Evolutionary conservation across 2,113 vertebrate genomes (phyloP), one percentile per base, ranked within the genome.

Genomic region (Cryptotis parvus): DNA sequence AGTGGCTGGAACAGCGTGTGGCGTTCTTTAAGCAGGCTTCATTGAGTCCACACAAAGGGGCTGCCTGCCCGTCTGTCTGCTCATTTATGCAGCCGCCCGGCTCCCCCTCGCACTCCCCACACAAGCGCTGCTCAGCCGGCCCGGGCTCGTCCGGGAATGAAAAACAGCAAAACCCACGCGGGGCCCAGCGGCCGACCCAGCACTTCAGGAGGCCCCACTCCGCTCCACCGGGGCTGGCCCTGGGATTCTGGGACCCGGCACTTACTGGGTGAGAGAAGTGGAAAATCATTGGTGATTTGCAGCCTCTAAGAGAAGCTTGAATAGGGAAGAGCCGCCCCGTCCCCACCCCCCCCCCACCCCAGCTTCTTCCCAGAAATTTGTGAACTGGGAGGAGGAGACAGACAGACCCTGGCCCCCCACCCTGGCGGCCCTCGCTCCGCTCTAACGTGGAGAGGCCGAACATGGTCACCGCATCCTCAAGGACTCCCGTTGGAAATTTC

Each of bases 21-120:
- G 99, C 98, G 98, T 99, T 99, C 99, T 99, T 99, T 99, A 99
- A 98, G 98, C 99, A 99, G 98, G 99, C 99, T 99, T 99, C 99
- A 99, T 99, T 99, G 99, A 99, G 98, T 99, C 98, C 93, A 98
- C 97, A 99, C 99, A 99, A 99, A 99, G 99, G 98, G 98, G 97
- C 99, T 99, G 98, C 99, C 99, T 98, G 98, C 98, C 98, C 98
- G 99, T 99, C 99, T 99, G 99, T 99, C 99, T 99, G 99, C 99
- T 99, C 99, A 99, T 99, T 99, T 99, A 99, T 99, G 99, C 99
- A 98, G 98, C 98, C 96, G 98, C 97, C 97, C 98, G 98, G 98
- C 98, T 99, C 98, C 98, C 98, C 99, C 98, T 99, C 99, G 98
- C 98, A 99, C 98, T 98, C 98, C 98, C 98, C 99, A 98, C 99